Percentiles rank a stretch among this genome's conserved stretches.
phyloP scores from a whole-genome alignment of 2,113 vertebrate species.

The Dicentrarchus labrax region DNA sequence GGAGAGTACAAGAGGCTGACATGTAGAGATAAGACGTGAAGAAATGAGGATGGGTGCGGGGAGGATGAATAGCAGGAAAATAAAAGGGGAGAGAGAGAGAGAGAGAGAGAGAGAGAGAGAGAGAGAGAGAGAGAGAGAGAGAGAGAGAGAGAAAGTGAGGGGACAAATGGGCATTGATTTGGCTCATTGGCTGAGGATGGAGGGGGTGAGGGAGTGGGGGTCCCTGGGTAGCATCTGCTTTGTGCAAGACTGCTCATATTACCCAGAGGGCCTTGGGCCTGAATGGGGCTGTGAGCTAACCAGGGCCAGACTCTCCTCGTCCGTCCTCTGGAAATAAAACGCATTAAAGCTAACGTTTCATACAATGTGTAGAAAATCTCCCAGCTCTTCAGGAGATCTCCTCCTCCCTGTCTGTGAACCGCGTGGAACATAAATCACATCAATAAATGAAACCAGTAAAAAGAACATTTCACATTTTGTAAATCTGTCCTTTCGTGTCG shows the following conservation, averaged over 20 bases:
- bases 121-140: not conserved
- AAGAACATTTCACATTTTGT: too few relatives aligned
- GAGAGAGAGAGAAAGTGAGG: too few relatives aligned
- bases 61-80: not conserved
- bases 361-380: not conserved
- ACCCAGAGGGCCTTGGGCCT: conserved; percentile 59
- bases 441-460: too few relatives aligned
- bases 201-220: not conserved
- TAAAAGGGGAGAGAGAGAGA: not conserved
- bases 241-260: conserved; percentile 53
- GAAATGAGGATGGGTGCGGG: not conserved
- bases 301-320: not conserved
- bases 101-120: not conserved
- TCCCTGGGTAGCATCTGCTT: conserved; percentile 45
- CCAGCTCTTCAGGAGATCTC: too few relatives aligned
- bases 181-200: conserved; percentile 38
- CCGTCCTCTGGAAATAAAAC: not conserved
- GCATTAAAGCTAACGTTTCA: not conserved
- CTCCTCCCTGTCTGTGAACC: too few relatives aligned
- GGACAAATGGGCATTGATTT: conserved; percentile 53
- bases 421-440: too few relatives aligned
- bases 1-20: not conserved
- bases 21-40: not conserved
- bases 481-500: too few relatives aligned
- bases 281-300: conserved; percentile 4